Evolutionary conservation across 2,113 vertebrate genomes (phyloP), one percentile per base, ranked within the genome.

Genomic region (Toxotes chatareus): DNA sequence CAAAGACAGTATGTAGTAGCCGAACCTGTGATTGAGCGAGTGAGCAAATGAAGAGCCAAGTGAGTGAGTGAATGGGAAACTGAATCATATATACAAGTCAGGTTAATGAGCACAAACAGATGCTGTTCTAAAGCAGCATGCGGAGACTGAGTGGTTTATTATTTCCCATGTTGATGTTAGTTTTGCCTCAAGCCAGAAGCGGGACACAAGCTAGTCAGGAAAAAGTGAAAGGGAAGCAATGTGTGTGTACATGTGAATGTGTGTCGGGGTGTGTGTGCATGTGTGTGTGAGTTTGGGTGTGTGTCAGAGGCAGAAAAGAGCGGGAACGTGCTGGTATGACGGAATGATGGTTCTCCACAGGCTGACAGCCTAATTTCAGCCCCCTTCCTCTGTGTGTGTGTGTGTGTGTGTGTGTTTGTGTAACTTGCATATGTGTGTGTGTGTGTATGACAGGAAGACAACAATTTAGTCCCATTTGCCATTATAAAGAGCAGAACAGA

Each of bases 381-480:
- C 83, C 83, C 73, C 66, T 82, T 83, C 80, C 69, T 85, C 80
- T 87, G 94, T 91, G 87, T 63, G 77, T 55, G 69, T n/a, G n/a
- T n/a, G n/a, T n/a, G n/a, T 17, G 81, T 78, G 71, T 75, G 62
- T 61, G 71, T 79, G 70, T 61, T 49, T 74, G 61, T 57, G 68
- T 73, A 68, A 17, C 34, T 23, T 68, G 55, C 92, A 68, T 51
- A 51, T 42, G 36, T 53, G 66, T 79, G 71, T 83, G 85, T 51
- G 75, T 83, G 77, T 77, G 77, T 92, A 91, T 93, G 88, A 96
- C 96, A 96, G 96, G 96, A 97, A 97, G 96, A 97, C 96, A 97
- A 97, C 95, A 96, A 97, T 97, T 97, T 96, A 93, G 95, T 91
- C 94, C 93, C 96, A 97, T 97, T 97, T 97, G 91, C 95, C 92